Base-by-base conservation (phyloP, 2,797 vertebrate species). In the Phalloptychus januarius region DNA sequence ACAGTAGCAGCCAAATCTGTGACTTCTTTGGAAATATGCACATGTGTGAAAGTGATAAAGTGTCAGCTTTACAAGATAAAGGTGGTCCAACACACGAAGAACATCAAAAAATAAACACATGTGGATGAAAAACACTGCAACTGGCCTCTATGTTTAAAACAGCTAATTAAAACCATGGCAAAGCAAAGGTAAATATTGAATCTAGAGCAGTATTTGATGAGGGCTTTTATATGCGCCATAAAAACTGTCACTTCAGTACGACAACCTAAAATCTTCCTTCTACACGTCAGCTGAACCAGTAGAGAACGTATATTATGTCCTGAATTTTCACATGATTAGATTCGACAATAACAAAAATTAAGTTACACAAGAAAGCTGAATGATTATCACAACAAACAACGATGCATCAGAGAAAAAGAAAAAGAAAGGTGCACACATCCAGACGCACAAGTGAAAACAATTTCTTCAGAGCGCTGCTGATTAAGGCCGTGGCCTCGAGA, bases 181-280 rank as follows among this genome's bases (percentile, higher is more conserved):
- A 73, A 84, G 87, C 84, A 83, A 90, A 87, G 83, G 93, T 89
- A 94, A 95, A 96, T 95, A 95, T 96, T 95, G 92, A 91, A 90
- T 87, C 88, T 90, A 88, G 79, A 89, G 88, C 88, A 85, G 90
- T 85, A 74, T 81, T 82, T 72, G 85, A 93, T 94, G 95, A 93
- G 87, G 88, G 89, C 86, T 93, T 94, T 90, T 89, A 90, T 89
- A 93, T 86, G 89, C 87, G 87, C 87, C 91, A 91, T 92, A 94
- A 94, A 94, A 92, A 93, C 67, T 88, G 85, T 88, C 78, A 77
- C 74, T 86, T 87, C 50, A 78, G 83, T 81, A 91, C 89, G 89
- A 91, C 91, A 81, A 86, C 82, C 79, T 63, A 77, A 70, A n/a
- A 75, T 76, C 12, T 81, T 79, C 79, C 67, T 83, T 52, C 69